Percentiles rank a stretch among this genome's conserved stretches.
Evolutionary conservation across 2,797 vertebrate species (phyloP).

Genomic region (Cyclopterus lumpus): DNA sequence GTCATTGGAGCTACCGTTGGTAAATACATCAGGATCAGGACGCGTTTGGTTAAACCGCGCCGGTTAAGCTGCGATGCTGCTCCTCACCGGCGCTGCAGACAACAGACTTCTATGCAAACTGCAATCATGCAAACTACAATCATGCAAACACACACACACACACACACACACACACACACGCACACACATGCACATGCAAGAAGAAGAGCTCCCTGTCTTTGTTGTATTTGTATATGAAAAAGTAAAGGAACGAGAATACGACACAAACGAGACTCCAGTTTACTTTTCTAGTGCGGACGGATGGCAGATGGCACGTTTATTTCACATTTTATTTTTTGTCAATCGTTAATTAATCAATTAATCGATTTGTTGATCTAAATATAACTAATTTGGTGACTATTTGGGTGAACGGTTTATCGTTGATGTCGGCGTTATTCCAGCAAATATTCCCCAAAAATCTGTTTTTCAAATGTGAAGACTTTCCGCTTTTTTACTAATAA

Average conservation of each 20-base stretch:
- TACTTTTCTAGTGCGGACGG: not conserved
- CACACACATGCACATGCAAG: not conserved
- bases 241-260: not conserved
- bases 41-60: not conserved
- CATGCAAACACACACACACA: too few species aligned
- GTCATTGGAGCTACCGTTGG: not conserved
- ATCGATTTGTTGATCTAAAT: not conserved
- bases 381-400: not conserved
- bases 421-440: not conserved
- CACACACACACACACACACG: too few species aligned
- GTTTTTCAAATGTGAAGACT: not conserved
- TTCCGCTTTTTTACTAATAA: too few species aligned
- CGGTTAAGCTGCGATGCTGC: not conserved
- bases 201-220: not conserved
- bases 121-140: too few species aligned
- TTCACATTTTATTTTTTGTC: too few species aligned
- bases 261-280: fast-evolving
- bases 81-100: too few species aligned
- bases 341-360: too few species aligned
- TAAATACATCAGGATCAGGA: not conserved
- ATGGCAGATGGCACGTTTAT: not conserved
- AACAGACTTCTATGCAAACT: not conserved
- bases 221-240: not conserved
- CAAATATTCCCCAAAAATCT: not conserved
- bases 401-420: not conserved